Conservation (phyloP, 2,888 invertebrate genomes). For the Smittia aterrima region DNA sequence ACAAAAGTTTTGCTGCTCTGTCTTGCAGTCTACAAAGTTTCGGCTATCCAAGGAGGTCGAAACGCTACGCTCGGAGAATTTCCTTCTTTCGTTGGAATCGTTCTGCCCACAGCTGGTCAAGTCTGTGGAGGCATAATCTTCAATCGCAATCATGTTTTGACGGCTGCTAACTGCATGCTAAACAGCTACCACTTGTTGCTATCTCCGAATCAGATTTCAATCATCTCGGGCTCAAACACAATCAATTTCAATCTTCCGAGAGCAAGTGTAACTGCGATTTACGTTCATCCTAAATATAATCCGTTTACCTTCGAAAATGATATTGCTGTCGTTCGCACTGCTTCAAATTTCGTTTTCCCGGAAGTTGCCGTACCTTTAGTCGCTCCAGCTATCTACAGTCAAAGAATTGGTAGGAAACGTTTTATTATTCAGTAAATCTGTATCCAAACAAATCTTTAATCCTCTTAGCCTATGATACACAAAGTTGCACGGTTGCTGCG, state of each 20-base stretch:
- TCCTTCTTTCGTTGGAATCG: conserved; percentile 22
- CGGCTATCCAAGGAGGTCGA: neutral
- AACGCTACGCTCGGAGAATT: neutral
- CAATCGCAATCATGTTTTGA: conserved; percentile 42
- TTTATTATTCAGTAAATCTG: no score
- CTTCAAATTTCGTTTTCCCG: conserved; percentile 20
- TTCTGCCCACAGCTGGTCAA: conserved; percentile 25
- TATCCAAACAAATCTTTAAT: no score
- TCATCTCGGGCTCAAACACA: neutral
- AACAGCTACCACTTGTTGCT: neutral
- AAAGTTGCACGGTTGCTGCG: conserved; percentile 42
- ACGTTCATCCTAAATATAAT: conserved; percentile 42
- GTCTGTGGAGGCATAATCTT: conserved; percentile 43
- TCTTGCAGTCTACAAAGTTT: neutral
- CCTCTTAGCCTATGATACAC: conserved; percentile 25
- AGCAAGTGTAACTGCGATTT: conserved; percentile 36
- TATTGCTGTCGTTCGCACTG: conserved; percentile 42
- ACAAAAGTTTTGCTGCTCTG: neutral
- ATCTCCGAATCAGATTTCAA: neutral
- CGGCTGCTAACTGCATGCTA: conserved; percentile 42
- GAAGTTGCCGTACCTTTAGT: conserved; percentile 22
- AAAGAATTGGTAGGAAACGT: conserved; percentile 32
- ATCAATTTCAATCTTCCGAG: neutral
- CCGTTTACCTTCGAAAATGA: conserved; percentile 43
- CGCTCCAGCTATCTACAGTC: conserved; percentile 39